These are phyloP conservation scores for Bradypodion pumilum DNA, from an alignment of 2,797 vertebrate genomes.

Conservation along the genomic window DNA sequence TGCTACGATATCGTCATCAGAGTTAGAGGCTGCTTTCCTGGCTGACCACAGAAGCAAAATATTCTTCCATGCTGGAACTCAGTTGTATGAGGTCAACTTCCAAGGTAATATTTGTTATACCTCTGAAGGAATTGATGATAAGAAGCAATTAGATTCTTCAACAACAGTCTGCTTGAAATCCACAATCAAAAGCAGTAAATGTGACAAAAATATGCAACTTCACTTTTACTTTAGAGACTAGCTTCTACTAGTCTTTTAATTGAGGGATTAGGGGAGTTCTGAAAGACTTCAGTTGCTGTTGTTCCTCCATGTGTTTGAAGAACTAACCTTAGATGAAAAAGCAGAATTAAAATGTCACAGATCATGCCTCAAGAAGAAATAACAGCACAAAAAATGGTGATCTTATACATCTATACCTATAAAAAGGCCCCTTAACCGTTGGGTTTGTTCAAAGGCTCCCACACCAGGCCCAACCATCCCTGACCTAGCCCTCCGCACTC, in stretches of 20 bases:
- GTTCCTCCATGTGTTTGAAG: neutral
- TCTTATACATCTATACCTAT: too few species aligned
- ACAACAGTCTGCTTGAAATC: neutral
- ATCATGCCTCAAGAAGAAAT: neutral
- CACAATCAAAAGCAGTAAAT: neutral
- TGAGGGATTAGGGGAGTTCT: neutral
- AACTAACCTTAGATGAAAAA: too few species aligned
- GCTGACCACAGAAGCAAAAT: constrained; percentile 24
- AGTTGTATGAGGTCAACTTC: constrained; percentile 56
- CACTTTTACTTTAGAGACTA: neutral
- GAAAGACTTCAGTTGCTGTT: neutral
- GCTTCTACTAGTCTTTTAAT: too few species aligned
- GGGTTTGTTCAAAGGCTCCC: too few species aligned
- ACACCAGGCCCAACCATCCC: too few species aligned
- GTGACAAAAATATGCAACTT: neutral
- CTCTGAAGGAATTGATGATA: neutral
- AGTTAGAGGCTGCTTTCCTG: constrained; percentile 54
- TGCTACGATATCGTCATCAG: constrained; percentile 50
- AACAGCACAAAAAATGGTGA: neutral
- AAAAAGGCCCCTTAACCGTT: too few species aligned
- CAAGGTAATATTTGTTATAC: constrained; percentile 49
- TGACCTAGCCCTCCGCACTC: too few species aligned
- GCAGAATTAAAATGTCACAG: neutral
- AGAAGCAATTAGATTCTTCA: neutral
- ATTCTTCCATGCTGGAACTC: constrained; percentile 56